Base-by-base conservation (phyloP, 2,888 invertebrate genomes). In the Drosophila lutescens region DNA sequence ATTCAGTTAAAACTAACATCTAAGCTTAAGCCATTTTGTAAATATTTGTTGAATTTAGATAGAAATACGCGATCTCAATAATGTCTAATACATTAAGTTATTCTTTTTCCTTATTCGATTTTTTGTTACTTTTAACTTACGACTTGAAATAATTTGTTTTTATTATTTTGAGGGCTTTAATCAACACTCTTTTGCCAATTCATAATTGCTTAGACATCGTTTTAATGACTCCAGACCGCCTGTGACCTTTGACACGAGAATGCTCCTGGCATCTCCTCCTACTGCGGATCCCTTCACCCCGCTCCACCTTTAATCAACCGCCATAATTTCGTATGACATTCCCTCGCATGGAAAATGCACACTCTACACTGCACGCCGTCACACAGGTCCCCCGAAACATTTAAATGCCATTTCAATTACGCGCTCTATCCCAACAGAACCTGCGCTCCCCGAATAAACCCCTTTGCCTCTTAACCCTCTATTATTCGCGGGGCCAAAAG, bases 321-420 rank as follows among this genome's bases (percentile, higher is more conserved):
- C 53, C 66, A 50, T 67, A 66, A 68, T 69, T 71, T 51, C 50
- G 66, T 62, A 58, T 78, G 79, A 62, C 79, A 81, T 73, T 73
- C 68, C 60, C 62, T 51, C 47, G 44, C 62, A 38, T 70, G 78
- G 66, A 61, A 60, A 68, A 49, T 61, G 53, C 51, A 46, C 36
- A 12, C 17, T 8, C 40, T 32, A 43, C 36, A n/a, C 17, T 8
- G 34, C 23, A 43, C 47, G 41, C 36, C 46, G 38, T 69, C 55
- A 69, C 51, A 51, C 49, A 61, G 54, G 23, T 56, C 46, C 51
- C 50, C 34, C 53, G 49, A 71, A 80, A 77, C 82, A 83, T 82
- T 80, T 82, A 80, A 83, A 79, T 77, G 77, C 49, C 80, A 85
- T 85, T 84, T 82, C 80, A 84, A 84, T 83, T 80, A 76, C 68